These are phyloP conservation scores for Tetramorium simillimum DNA, from an alignment of 1,140 invertebrate genomes.

Conservation along the genomic window DNA sequence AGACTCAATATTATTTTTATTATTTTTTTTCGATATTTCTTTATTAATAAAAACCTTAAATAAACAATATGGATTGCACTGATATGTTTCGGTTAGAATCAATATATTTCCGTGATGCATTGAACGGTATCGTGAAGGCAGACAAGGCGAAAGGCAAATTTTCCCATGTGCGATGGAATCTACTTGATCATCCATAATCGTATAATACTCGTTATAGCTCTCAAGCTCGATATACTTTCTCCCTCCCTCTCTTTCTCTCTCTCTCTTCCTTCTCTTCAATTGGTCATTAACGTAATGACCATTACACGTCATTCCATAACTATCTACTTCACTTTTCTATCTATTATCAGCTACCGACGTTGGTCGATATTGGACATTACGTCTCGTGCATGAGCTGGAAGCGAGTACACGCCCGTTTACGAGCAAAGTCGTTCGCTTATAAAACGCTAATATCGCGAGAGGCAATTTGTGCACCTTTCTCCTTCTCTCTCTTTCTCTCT, in stretches of 20 bases:
- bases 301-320: slow-evolving; percentile 61
- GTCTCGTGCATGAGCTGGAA: slow-evolving; percentile 22
- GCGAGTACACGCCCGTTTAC: slow-evolving; percentile 29
- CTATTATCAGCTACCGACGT: slow-evolving; percentile 30
- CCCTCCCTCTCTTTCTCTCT: neutral
- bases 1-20: neutral
- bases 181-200: slow-evolving; percentile 18
- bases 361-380: slow-evolving; percentile 66
- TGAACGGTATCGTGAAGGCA: neutral
- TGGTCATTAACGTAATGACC: slow-evolving; percentile 71
- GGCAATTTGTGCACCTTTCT: neutral
- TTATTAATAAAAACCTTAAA: neutral
- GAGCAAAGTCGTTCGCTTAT: slow-evolving; percentile 28
- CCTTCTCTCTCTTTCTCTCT: neutral
- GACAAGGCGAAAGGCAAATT: slow-evolving; percentile 8
- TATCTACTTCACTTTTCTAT: slow-evolving; percentile 68
- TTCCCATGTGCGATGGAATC: neutral
- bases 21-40: neutral
- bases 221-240: slow-evolving; percentile 52
- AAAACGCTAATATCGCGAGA: slow-evolving; percentile 11
- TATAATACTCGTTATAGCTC: slow-evolving; percentile 57
- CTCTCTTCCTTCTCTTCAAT: neutral
- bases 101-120: neutral
- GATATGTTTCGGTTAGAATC: neutral
- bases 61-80: neutral